Percentiles rank a stretch among this genome's conserved stretches.
These are phyloP conservation scores for Arnoldichthys spilopterus DNA, from an alignment of 2,797 vertebrate species.

Conservation along the genomic window DNA sequence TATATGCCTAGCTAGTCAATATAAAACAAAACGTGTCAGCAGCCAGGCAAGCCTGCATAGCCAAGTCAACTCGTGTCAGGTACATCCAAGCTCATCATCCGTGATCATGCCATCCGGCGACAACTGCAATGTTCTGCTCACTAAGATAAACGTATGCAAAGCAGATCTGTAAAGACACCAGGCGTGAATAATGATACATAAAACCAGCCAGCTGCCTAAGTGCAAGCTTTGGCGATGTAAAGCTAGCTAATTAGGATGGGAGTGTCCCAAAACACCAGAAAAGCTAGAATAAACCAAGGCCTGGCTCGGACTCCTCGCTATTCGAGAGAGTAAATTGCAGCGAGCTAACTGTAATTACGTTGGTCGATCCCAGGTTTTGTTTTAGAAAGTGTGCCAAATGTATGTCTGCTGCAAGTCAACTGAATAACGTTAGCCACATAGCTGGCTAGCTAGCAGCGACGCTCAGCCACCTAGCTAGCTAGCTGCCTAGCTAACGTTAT, in stretches of 20 bases:
- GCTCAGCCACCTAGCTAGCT: slow-evolving; percentile 43
- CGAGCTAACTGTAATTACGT: too few species aligned
- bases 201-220: not conserved
- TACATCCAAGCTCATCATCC: not conserved
- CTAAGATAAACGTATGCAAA: not conserved
- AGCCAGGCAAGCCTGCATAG: not conserved
- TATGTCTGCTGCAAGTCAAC: not conserved
- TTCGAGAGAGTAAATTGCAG: not conserved
- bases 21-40: not conserved
- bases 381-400: not conserved
- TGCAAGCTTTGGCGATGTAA: not conserved
- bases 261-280: slow-evolving; percentile 21
- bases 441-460: not conserved
- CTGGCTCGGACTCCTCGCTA: too few species aligned
- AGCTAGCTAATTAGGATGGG: slow-evolving; percentile 28
- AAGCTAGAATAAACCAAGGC: not conserved
- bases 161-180: not conserved
- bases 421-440: not conserved
- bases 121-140: not conserved
- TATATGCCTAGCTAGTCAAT: not conserved
- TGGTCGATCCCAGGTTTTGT: not conserved
- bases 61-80: not conserved
- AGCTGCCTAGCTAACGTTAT: slow-evolving; percentile 54
- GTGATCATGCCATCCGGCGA: too few species aligned
- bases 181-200: not conserved